These are phyloP conservation scores for Agonopterix arenella DNA, from an alignment of 2,888 invertebrate species.

Conservation along the genomic window DNA sequence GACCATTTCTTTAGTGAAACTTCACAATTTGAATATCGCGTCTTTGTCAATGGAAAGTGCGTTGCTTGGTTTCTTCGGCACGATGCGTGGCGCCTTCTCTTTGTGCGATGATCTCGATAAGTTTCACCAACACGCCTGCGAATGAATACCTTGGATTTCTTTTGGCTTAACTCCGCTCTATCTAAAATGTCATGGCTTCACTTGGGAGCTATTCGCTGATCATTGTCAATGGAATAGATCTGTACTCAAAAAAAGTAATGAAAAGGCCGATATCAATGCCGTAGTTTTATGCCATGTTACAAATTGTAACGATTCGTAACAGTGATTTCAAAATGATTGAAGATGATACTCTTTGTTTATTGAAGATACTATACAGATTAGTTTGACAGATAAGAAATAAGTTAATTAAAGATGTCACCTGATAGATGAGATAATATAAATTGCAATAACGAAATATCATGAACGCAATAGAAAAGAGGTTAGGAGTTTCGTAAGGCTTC, in stretches of 20 bases:
- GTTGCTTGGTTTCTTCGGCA: conserved; percentile 39
- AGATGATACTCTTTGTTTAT: too few relatives aligned
- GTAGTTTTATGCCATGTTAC: neutral
- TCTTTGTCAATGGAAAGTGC: conserved; percentile 50
- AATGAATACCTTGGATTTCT: conserved; percentile 26
- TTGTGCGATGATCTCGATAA: conserved; percentile 52
- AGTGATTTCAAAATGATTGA: too few relatives aligned
- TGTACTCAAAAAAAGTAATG: conserved; percentile 4
- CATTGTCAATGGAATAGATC: conserved; percentile 7
- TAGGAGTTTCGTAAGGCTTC: conserved; percentile 20
- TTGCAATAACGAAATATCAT: conserved; percentile 18
- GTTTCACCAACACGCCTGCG: conserved; percentile 43
- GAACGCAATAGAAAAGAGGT: conserved; percentile 20
- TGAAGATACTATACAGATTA: too few relatives aligned
- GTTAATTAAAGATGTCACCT: too few relatives aligned
- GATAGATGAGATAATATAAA: conserved; percentile 7
- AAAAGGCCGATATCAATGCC: conserved; percentile 4
- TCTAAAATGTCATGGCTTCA: conserved; percentile 26
- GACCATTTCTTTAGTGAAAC: conserved; percentile 22
- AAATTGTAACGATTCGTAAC: too few relatives aligned
- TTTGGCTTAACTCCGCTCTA: conserved; percentile 17
- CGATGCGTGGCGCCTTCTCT: conserved; percentile 42
- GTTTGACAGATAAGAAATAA: too few relatives aligned
- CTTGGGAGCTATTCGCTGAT: conserved; percentile 11
- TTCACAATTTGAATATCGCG: conserved; percentile 44